Percentiles rank a stretch among this genome's conserved stretches.
Evolutionary conservation across 2,797 vertebrate species (phyloP).

Genomic region (Tympanoctomys barrerae): DNA sequence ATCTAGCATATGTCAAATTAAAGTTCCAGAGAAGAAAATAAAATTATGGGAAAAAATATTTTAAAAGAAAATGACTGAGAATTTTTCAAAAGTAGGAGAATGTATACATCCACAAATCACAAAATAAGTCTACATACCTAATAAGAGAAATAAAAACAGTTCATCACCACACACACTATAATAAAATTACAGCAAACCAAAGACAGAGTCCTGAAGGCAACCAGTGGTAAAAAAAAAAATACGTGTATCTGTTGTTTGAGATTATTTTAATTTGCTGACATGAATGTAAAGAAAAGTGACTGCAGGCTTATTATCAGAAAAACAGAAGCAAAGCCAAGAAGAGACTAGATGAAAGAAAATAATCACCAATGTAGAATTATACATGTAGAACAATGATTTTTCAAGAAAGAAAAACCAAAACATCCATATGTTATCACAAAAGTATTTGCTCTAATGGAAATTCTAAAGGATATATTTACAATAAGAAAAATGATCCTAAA

Average conservation of each 20-base stretch:
- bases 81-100: background rate
- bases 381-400: background rate
- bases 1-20: background rate
- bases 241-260: background rate
- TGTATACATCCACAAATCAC: constrained; percentile 6
- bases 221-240: background rate
- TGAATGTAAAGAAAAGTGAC: constrained; percentile 46
- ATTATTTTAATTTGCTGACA: constrained; percentile 16
- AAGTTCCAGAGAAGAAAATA: background rate
- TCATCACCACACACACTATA: background rate
- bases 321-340: background rate
- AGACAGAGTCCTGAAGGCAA: background rate
- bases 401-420: background rate
- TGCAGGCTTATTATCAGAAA: background rate
- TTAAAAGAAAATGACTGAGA: constrained; percentile 21
- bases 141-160: constrained; percentile 23
- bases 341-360: background rate
- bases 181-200: constrained; percentile 59
- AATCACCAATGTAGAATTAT: constrained; percentile 16
- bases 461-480: background rate
- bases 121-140: background rate
- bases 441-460: background rate
- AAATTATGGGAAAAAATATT: background rate
- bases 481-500: background rate
- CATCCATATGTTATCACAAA: constrained; percentile 25